A percentile compares a stretch with the other conserved stretches of the same genome.
Conservation (phyloP, 2,888 invertebrate genomes). For the Drosophila macrospina region DNA sequence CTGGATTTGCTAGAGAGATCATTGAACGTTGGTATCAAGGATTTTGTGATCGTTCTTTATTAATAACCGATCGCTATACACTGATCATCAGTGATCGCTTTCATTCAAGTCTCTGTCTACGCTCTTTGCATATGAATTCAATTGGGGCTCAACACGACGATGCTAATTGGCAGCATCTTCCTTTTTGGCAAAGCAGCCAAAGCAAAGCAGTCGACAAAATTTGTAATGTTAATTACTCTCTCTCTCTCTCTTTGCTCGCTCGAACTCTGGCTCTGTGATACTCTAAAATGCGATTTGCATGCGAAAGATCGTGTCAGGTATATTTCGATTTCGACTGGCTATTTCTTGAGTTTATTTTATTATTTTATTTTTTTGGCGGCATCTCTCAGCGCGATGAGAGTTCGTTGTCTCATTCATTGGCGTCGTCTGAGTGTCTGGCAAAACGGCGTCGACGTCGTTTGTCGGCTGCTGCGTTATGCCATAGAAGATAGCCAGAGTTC, state of each 20-base stretch:
- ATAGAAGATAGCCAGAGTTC: conserved; percentile 65
- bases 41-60: conserved; percentile 70
- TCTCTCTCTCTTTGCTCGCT: too few species aligned
- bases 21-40: conserved; percentile 77
- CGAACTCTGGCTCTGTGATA: conserved; percentile 32
- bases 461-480: conserved; percentile 64
- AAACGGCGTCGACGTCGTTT: conserved; percentile 46
- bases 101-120: conserved; percentile 69
- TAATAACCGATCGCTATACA: conserved; percentile 25
- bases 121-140: conserved; percentile 56
- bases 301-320: conserved; percentile 76
- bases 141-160: conserved; percentile 51
- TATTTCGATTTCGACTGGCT: conserved; percentile 70
- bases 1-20: conserved; percentile 48
- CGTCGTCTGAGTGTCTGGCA: conserved; percentile 78
- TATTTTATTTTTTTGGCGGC: conserved; percentile 44
- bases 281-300: conserved; percentile 60
- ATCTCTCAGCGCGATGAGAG: conserved; percentile 44
- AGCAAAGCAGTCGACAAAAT: conserved; percentile 52
- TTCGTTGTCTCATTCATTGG: conserved; percentile 78
- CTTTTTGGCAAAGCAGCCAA: conserved; percentile 37
- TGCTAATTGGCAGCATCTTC: conserved; percentile 71
- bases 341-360: conserved; percentile 35
- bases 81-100: conserved; percentile 49
- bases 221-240: conserved; percentile 72